phyloP scores from a whole-genome alignment of 1,140 invertebrate species.

The Spodoptera frugiperda region DNA sequence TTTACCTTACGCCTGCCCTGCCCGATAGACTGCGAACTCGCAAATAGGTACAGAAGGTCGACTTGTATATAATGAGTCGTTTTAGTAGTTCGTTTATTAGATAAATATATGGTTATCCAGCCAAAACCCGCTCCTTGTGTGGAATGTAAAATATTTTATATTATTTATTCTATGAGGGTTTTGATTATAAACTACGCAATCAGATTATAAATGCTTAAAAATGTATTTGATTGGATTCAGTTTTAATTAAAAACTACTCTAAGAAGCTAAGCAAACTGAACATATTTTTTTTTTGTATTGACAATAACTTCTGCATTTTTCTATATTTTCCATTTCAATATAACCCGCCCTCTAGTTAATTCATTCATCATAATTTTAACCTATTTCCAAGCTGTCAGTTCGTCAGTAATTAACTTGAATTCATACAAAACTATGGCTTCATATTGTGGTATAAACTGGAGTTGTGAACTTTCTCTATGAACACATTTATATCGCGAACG shows the following conservation, averaged over 20 bases:
- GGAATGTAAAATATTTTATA: too few relatives aligned
- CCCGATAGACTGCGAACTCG: not conserved
- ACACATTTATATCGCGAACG: not conserved
- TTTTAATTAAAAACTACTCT: too few relatives aligned
- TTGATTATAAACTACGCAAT: too few relatives aligned
- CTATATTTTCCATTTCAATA: not conserved
- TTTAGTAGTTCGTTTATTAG: too few relatives aligned
- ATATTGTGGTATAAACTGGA: not conserved
- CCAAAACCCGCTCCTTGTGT: too few relatives aligned
- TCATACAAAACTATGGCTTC: not conserved
- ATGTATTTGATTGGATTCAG: too few relatives aligned
- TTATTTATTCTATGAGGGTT: too few relatives aligned
- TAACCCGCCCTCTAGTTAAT: not conserved
- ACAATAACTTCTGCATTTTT: too few relatives aligned
- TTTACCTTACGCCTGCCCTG: conserved; percentile 13
- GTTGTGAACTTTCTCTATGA: not conserved
- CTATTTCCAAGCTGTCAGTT: not conserved
- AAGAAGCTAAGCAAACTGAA: too few relatives aligned
- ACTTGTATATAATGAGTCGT: not conserved
- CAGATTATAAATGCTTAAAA: too few relatives aligned
- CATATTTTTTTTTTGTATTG: too few relatives aligned
- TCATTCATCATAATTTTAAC: conserved; percentile 21
- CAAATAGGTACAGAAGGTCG: not conserved
- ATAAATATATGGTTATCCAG: too few relatives aligned
- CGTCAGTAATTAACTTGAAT: not conserved